Conservation (phyloP, 2,888 invertebrate genomes). For the Sisyra terminalis region DNA sequence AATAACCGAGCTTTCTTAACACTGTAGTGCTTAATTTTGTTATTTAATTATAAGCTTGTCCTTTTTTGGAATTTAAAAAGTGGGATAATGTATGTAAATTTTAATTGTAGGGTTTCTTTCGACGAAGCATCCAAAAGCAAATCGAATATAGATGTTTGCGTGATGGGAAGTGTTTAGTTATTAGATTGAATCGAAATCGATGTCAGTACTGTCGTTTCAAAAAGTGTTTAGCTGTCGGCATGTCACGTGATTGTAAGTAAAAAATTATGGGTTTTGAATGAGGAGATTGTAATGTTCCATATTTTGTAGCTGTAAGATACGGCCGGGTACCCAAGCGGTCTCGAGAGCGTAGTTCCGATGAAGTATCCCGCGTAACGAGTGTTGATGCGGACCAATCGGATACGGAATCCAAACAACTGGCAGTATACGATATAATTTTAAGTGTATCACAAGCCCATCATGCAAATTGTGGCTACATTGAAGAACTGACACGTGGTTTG, state of each 20-base stretch:
- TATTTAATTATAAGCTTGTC: background rate
- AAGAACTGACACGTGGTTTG: constrained; percentile 59
- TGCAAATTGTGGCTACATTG: constrained; percentile 74
- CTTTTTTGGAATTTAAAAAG: background rate
- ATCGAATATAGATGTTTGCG: constrained; percentile 89
- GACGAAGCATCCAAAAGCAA: constrained; percentile 90
- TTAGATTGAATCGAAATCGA: constrained; percentile 83
- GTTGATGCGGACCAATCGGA: constrained; percentile 26
- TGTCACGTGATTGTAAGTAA: constrained; percentile 92
- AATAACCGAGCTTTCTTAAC: background rate
- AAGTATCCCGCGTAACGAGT: constrained; percentile 29
- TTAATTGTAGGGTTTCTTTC: constrained; percentile 73
- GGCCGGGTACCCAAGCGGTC: constrained; percentile 90
- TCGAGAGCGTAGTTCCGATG: constrained; percentile 55
- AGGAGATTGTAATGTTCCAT: background rate
- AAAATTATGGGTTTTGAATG: background rate
- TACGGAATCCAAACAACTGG: constrained; percentile 35
- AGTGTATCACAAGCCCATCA: constrained; percentile 74
- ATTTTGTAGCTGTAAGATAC: constrained; percentile 74
- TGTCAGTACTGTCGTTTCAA: constrained; percentile 94
- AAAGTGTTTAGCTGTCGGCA: constrained; percentile 90
- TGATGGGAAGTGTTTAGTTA: constrained; percentile 88
- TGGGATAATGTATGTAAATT: background rate
- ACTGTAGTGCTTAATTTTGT: background rate
- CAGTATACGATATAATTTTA: constrained; percentile 63